Evolutionary conservation across 2,888 invertebrate genomes (phyloP), one percentile per base, ranked within the genome.

Genomic region (Quadriops clusia): DNA sequence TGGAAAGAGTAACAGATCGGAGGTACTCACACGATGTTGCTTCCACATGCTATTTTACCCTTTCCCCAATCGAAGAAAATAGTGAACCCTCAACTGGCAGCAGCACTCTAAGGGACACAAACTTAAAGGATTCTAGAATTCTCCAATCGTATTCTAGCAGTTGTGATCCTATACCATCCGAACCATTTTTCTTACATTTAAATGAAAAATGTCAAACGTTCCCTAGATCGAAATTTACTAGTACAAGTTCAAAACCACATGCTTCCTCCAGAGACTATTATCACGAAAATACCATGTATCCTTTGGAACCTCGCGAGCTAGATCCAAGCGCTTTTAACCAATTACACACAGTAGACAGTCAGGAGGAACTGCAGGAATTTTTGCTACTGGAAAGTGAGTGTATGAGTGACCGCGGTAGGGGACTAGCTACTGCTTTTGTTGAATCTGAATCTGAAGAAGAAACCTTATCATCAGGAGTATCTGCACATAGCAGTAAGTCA

Each of bases 331-430:
- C 58, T 14, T 72, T 66, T 40, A 66, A 65, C 32, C 72, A 72
- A 47, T 49, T 72, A 9, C 71, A 72, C 42, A 69, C 67, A 1
- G 69, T 68, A 3, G 70, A 72, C 38, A 72, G 70, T 45, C 68
- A 70, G 42, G 72, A 74, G 42, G 72, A 74, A 40, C 53, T 74
- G 18, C 70, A 72, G 43, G 72, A 74, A 49, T 73, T 74, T 51
- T 55, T 74, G 32, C 50, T 73, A 28, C 50, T 73, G 8, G 72
- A 73, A 51, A 72, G 69, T 44, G 68, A 71, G 49, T 73, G 71
- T 43, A 68, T 65, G 61, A 54, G 54, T 10, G 61, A 60, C 39
- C 54, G 51, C 38, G 57, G 55, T 17, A 53, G 64, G 30, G 69
- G 68, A 16, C 53, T 71, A 33, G 67, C 68, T 3, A 55, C 63